phyloP scores from a whole-genome alignment of 2,888 invertebrate species.

The Romanomermis culicivorax region DNA sequence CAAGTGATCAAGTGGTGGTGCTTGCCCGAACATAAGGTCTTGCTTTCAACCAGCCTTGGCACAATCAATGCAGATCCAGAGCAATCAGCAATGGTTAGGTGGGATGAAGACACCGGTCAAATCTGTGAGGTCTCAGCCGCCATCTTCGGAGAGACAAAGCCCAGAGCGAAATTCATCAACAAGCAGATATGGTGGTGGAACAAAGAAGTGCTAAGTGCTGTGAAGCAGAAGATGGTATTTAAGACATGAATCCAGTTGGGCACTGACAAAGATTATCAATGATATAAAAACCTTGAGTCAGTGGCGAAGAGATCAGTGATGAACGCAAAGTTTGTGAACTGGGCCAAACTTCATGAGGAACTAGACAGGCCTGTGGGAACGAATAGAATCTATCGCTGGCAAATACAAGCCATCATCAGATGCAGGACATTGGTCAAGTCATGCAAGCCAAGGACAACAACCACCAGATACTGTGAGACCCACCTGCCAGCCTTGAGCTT shows the following conservation, averaged over 20 bases:
- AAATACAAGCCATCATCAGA: neutral
- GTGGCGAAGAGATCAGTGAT: no score
- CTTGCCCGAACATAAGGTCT: no score
- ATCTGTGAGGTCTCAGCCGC: neutral
- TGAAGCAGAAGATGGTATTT: neutral
- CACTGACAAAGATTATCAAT: no score
- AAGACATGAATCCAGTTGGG: neutral
- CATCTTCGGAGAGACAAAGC: neutral
- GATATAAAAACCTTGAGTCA: no score
- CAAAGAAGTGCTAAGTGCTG: neutral
- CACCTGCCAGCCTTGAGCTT: neutral
- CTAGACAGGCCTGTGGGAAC: neutral
- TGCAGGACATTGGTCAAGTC: neutral
- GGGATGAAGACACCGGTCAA: neutral
- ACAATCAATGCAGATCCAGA: no score
- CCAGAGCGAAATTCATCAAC: neutral
- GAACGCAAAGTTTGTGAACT: neutral
- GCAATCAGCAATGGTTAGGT: no score
- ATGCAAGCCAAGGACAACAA: neutral
- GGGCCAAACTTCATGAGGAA: neutral
- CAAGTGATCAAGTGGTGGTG: no score
- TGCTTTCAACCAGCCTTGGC: no score
- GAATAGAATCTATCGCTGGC: neutral
- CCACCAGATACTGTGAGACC: neutral
- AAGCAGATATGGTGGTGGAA: neutral